Evolutionary conservation across 1,140 invertebrate genomes (phyloP), one percentile per base, ranked within the genome.

Genomic region (Riptortus pedestris): DNA sequence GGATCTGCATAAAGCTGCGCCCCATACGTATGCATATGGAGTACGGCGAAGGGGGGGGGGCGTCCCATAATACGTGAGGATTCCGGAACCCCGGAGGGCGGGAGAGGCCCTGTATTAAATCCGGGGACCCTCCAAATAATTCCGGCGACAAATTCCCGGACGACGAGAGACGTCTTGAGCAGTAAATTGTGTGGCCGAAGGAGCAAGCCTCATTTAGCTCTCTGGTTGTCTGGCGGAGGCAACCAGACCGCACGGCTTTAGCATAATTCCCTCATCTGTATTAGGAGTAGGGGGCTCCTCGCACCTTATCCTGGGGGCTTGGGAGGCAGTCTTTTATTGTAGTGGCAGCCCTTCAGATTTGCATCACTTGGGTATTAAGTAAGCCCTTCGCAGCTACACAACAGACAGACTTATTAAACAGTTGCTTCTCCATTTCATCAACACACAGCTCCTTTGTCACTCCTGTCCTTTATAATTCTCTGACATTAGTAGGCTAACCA

Each of bases 221-320:
- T n/a, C n/a, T n/a, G n/a, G n/a, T n/a, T n/a, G n/a, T n/a, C n/a
- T n/a, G n/a, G n/a, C n/a, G n/a, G n/a, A n/a, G n/a, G n/a, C n/a
- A n/a, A n/a, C n/a, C n/a, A 47, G 45, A 22, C 45, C 45, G 22
- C 45, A 3, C n/a, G n/a, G 18, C n/a, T 22, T 47, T 47, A 47
- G 45, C 45, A 47, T 47, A 47, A 47, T 47, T 47, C n/a, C 45
- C 45, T 47, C 45, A 22, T 47, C 45, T 47, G 45, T 47, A 47
- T 47, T 47, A 47, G 45, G 18, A n/a, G 4, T 20, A 4, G 45
- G n/a, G n/a, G n/a, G n/a, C 45, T 18, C 45, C 45, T 47, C 45
- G 45, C 45, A 47, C 45, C 45, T 47, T 22, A n/a, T 47, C 45
- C 45, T 1, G 9, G 45, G n/a, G n/a, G n/a, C n/a, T n/a, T n/a